A percentile compares a stretch with the other conserved stretches of the same genome.
Conservation (phyloP, 2,797 vertebrate species). For the Danio choprae region DNA sequence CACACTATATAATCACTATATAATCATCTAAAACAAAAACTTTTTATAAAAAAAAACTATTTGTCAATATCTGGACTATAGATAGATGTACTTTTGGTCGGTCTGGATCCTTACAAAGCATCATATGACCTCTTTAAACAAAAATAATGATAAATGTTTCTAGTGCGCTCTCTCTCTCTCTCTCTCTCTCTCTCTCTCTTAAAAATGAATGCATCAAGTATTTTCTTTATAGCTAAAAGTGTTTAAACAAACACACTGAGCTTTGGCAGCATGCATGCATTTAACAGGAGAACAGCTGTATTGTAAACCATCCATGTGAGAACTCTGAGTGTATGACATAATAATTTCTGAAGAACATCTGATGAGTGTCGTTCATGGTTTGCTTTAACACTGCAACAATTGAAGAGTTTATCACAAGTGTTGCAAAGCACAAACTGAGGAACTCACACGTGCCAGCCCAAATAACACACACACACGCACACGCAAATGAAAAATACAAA, state of each 20-base stretch:
- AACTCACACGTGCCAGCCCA: background rate
- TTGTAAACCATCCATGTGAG: conserved; percentile 14
- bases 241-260: conserved; percentile 4
- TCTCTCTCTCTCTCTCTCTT: no score
- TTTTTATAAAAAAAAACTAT: no score
- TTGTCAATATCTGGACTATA: no score
- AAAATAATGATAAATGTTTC: no score
- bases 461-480: background rate
- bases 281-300: background rate
- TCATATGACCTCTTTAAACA: no score
- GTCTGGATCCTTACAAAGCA: no score
- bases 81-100: no score
- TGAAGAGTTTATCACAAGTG: conserved; percentile 3
- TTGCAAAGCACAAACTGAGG: background rate
- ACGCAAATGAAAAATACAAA: background rate
- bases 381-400: conserved; percentile 37
- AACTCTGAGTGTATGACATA: conserved; percentile 35
- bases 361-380: conserved; percentile 26
- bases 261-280: conserved; percentile 4
- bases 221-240: background rate
- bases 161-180: background rate
- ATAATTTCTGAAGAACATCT: conserved; percentile 44
- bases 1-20: no score
- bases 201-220: no score
- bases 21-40: no score